Evolutionary conservation across 2,888 invertebrate genomes (phyloP).

Genomic region (Drosophila ezoana): DNA sequence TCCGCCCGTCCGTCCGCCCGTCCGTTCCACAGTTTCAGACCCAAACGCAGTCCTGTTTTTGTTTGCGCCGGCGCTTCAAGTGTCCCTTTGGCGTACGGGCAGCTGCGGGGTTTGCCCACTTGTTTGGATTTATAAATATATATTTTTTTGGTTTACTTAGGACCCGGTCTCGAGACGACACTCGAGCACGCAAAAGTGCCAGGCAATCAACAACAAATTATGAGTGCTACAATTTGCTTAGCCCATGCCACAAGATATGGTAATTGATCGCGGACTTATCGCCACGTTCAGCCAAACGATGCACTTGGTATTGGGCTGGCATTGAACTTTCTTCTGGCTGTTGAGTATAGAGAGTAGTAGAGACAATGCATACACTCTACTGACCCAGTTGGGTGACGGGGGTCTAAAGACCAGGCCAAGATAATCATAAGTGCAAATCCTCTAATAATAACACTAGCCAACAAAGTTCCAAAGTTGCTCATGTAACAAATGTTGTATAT

Average conservation of each 20-base stretch:
- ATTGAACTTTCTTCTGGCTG: constrained; percentile 68
- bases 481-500: too few relatives aligned
- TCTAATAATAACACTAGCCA: constrained; percentile 51
- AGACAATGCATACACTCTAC: constrained; percentile 72
- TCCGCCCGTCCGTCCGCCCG: not conserved
- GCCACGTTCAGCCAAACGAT: constrained; percentile 40
- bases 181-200: constrained; percentile 62
- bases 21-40: constrained; percentile 14
- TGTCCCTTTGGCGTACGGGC: constrained; percentile 62
- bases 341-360: constrained; percentile 16
- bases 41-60: constrained; percentile 55
- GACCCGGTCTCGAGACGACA: constrained; percentile 39
- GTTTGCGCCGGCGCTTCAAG: constrained; percentile 79
- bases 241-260: constrained; percentile 37
- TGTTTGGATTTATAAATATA: constrained; percentile 77
- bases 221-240: constrained; percentile 76
- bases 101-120: constrained; percentile 53
- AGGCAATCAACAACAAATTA: constrained; percentile 81
- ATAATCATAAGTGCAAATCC: constrained; percentile 66
- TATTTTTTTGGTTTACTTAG: constrained; percentile 66
- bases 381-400: constrained; percentile 69
- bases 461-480: constrained; percentile 3
- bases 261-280: constrained; percentile 50
- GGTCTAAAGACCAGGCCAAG: constrained; percentile 32
- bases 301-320: constrained; percentile 58